phyloP scores from a whole-genome alignment of 2,797 vertebrate genomes.

The Enteromius radiatus region DNA sequence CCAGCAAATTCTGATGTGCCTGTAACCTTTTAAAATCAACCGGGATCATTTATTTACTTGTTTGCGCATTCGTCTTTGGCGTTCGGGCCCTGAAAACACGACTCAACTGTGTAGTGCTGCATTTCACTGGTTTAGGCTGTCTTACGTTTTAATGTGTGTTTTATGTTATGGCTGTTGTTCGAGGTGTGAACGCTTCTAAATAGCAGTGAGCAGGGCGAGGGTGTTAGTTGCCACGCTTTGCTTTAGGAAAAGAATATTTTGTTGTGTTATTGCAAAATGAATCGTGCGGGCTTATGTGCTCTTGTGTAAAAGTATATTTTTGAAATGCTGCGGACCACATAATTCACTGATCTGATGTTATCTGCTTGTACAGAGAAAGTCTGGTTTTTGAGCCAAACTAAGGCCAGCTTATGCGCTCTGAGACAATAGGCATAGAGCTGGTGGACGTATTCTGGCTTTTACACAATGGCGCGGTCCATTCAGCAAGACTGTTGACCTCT shows the following conservation, averaged over 20 bases:
- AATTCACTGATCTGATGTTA: not conserved
- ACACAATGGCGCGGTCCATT: conserved; percentile 60
- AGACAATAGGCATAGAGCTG: conserved; percentile 7
- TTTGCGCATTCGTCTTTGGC: conserved; percentile 57
- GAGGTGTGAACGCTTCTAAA: conserved; percentile 48
- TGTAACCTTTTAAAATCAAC: conserved; percentile 72
- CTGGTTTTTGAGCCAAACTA: not conserved
- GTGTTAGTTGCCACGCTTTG: conserved; percentile 2
- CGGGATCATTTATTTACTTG: conserved; percentile 72
- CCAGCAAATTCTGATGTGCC: conserved; percentile 66
- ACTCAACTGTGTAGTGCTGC: conserved; percentile 60
- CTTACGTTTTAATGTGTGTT: conserved; percentile 5
- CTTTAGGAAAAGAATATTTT: not conserved
- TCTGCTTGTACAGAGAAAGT: not conserved
- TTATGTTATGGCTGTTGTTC: conserved; percentile 42
- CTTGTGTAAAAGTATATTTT: not conserved
- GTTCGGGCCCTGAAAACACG: conserved; percentile 59
- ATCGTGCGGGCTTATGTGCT: not conserved
- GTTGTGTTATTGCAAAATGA: conserved; percentile 26
- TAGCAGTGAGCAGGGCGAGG: conserved; percentile 27
- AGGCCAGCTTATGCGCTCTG: conserved; percentile 13
- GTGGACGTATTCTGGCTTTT: conserved; percentile 58
- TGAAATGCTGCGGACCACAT: not conserved
- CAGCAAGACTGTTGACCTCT: conserved; percentile 58
- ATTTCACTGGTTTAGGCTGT: conserved; percentile 49